Conservation (phyloP, 2,888 invertebrate species). For the Stegophylla sp. region DNA sequence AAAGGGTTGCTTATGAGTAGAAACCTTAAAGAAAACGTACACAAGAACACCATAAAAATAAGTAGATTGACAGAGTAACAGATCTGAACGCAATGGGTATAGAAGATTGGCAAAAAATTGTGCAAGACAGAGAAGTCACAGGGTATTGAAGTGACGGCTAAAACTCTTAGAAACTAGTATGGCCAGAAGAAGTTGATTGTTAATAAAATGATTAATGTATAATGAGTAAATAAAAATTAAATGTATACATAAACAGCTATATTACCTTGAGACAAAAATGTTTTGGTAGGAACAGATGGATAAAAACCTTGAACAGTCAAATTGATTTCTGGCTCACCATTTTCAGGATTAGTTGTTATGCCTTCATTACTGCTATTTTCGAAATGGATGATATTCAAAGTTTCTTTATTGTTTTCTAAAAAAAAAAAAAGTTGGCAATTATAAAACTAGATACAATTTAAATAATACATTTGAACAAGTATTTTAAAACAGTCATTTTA, state of each 20-base stretch:
- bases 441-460: slow-evolving; percentile 8
- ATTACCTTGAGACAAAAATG: slow-evolving; percentile 45
- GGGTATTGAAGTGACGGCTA: too few species aligned
- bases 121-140: too few species aligned
- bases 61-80: too few species aligned
- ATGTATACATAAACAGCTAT: background rate
- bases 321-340: slow-evolving; percentile 65
- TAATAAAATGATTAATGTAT: background rate
- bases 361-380: slow-evolving; percentile 51
- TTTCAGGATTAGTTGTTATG: slow-evolving; percentile 43
- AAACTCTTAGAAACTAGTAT: too few species aligned
- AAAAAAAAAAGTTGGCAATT: slow-evolving; percentile 9
- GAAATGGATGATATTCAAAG: slow-evolving; percentile 55
- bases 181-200: too few species aligned
- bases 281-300: slow-evolving; percentile 64
- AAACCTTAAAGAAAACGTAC: too few species aligned
- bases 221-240: background rate
- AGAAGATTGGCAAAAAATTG: too few species aligned
- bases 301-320: slow-evolving; percentile 74
- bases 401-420: slow-evolving; percentile 56
- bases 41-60: too few species aligned
- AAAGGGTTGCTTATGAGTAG: too few species aligned
- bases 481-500: too few species aligned
- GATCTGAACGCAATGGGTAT: too few species aligned
- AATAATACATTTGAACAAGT: background rate